These are phyloP conservation scores for Megamerina dolium DNA, from an alignment of 2,888 invertebrate genomes.

Conservation along the genomic window DNA sequence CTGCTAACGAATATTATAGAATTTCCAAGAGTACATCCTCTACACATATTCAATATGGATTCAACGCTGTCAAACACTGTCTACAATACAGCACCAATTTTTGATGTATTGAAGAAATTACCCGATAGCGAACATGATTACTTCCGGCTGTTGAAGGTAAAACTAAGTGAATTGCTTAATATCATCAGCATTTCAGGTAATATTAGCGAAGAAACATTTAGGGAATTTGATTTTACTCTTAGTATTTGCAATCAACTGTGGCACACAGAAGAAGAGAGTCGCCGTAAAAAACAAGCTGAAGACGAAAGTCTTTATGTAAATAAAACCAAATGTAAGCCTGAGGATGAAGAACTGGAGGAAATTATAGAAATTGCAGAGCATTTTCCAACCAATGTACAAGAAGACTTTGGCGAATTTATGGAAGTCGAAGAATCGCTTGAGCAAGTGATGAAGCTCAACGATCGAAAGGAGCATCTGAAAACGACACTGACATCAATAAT, in stretches of 20 bases:
- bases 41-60: constrained; percentile 29
- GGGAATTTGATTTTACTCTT: constrained; percentile 54
- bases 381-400: constrained; percentile 63
- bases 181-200: constrained; percentile 54
- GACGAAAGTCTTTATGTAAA: constrained; percentile 72
- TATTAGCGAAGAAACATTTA: constrained; percentile 49
- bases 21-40: constrained; percentile 36
- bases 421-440: constrained; percentile 53
- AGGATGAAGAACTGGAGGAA: constrained; percentile 64
- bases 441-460: constrained; percentile 43
- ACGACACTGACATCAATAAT: constrained; percentile 28
- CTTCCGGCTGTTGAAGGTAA: constrained; percentile 60
- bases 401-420: constrained; percentile 64
- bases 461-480: constrained; percentile 33
- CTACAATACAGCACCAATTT: constrained; percentile 32
- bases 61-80: constrained; percentile 22
- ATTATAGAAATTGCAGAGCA: constrained; percentile 60
- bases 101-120: constrained; percentile 34
- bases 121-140: constrained; percentile 38
- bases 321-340: constrained; percentile 60
- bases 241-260: constrained; percentile 63
- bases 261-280: constrained; percentile 68
- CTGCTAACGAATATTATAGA: constrained; percentile 37
- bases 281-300: constrained; percentile 62
- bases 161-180: constrained; percentile 64